Evolutionary conservation across 2,797 vertebrate genomes (phyloP).

Genomic region (Chanos chanos): DNA sequence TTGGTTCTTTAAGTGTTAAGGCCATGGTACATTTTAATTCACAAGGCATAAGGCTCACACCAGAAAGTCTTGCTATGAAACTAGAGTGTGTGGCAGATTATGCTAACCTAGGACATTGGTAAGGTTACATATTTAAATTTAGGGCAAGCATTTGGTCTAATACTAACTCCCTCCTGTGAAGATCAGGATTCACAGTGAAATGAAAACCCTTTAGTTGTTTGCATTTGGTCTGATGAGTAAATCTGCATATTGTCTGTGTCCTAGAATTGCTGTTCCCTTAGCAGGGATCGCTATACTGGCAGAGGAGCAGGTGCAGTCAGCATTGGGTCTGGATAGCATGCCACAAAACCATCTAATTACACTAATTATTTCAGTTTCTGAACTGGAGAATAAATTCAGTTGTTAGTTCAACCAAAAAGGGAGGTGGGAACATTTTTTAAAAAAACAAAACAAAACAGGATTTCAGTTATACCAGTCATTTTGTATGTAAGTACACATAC

Average conservation of each 20-base stretch:
- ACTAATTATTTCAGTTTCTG: background rate
- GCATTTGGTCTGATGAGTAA: no score
- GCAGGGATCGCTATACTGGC: background rate
- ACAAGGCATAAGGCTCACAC: background rate
- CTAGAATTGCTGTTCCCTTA: background rate
- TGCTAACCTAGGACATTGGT: constrained; percentile 18
- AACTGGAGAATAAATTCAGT: no score
- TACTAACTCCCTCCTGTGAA: no score
- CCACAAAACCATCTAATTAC: background rate
- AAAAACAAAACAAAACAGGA: no score
- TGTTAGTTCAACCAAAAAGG: no score
- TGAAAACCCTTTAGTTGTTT: no score
- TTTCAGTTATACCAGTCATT: no score
- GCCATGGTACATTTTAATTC: no score
- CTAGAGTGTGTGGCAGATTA: background rate
- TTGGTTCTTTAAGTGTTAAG: background rate
- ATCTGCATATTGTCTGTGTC: no score
- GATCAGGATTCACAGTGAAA: no score
- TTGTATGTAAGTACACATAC: no score
- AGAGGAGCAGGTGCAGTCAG: background rate
- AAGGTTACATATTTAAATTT: constrained; percentile 14
- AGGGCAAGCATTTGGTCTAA: constrained; percentile 1
- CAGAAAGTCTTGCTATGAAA: background rate
- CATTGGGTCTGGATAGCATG: background rate
- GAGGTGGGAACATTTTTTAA: no score